These are phyloP conservation scores for Schizothorax lantsangensis DNA, from an alignment of 2,797 vertebrate genomes.

Conservation along the genomic window DNA sequence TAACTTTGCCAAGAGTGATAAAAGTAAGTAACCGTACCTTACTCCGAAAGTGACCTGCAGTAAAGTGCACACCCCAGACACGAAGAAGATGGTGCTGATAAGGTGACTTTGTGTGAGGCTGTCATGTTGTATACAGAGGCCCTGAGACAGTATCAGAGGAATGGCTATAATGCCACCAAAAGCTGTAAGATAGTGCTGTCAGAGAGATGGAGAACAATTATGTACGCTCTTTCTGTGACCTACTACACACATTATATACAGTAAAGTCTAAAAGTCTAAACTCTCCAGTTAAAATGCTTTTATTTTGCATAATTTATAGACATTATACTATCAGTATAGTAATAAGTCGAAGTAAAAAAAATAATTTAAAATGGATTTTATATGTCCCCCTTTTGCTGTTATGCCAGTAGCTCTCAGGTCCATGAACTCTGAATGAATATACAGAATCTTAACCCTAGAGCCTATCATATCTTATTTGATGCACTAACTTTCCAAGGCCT, in stretches of 20 bases:
- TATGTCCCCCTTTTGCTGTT: not conserved
- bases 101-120: conserved; percentile 91
- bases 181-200: conserved; percentile 93
- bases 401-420: not conserved
- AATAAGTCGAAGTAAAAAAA: no score
- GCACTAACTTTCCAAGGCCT: not conserved
- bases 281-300: no score
- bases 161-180: conserved; percentile 92
- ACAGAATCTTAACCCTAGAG: not conserved
- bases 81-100: conserved; percentile 96
- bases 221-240: not conserved
- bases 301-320: no score
- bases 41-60: conserved; percentile 93
- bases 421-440: no score
- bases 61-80: conserved; percentile 93
- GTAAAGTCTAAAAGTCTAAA: no score
- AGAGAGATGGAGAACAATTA: conserved; percentile 45
- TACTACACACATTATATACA: not conserved
- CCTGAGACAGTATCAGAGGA: conserved; percentile 90
- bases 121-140: conserved; percentile 91
- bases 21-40: conserved; percentile 78
- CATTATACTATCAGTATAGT: no score
- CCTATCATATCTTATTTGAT: not conserved
- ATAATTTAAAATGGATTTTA: no score
- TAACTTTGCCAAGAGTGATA: not conserved